Base-by-base conservation (phyloP, 2,888 invertebrate species). In the Physocephala rufipes region DNA sequence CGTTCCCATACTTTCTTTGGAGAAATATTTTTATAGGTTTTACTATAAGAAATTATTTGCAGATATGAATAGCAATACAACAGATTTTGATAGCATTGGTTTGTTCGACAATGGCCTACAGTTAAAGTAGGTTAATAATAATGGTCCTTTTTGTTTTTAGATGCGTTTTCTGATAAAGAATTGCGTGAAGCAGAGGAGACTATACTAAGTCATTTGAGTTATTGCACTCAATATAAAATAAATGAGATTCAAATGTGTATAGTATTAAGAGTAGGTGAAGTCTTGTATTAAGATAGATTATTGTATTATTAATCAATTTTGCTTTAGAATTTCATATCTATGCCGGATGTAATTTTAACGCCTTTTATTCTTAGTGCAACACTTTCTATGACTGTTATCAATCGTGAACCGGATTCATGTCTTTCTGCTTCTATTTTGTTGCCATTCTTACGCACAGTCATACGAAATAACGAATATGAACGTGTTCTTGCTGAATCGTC, bases 331-430 rank as follows among this genome's bases (percentile, higher is more conserved):
- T 84, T 90, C 28, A 79, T 85, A 1, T 87, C 87, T 71, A 86
- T 88, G 70, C 90, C 91, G 0, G 90, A 91, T 79, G 87, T 88
- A 67, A 82, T 90, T 58, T 81, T 91, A 36, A 89, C 90, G 75
- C 89, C 91, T 0, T 91, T 91, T 79, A 87, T 90, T 74, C 82
- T 91, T n/a, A 88, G 90, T 72, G 87, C 90, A 16, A 82, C 91
- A 21, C 83, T 91, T 16, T 82, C 84, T 0, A 85, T 86, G 85
- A 82, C 84, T 1, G 79, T 77, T 3, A 80, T 82, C 0, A 86
- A 86, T 75, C 84, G 86, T n/a, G 83, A 86, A 71, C 85, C 86
- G 0, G 85, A 85, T 13, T 77, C 80, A 3, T 79, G 80, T 9
- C 74, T 84, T 36, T 82, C 83, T 0, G 77, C 80, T 3, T 83